Conservation (phyloP, 2,888 invertebrate genomes). For the Sussaba pulchella region DNA sequence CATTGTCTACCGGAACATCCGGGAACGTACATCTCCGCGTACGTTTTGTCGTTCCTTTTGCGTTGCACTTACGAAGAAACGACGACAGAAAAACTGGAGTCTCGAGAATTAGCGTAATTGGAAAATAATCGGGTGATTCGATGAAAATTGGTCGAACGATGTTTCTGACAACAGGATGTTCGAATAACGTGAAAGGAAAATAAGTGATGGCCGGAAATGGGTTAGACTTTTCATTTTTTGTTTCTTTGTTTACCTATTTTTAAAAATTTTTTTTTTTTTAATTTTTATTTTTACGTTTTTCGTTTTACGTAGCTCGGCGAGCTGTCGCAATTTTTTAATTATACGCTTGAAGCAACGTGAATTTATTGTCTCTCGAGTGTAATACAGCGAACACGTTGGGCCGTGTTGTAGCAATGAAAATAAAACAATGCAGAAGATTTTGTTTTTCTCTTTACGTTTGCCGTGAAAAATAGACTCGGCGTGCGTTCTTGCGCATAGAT, state of each 20-base stretch:
- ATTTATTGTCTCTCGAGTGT: constrained; percentile 27
- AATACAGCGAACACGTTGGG: background rate
- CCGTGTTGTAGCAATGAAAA: constrained; percentile 3
- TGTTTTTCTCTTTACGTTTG: constrained; percentile 2
- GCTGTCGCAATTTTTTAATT: constrained; percentile 23
- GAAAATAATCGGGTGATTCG: constrained; percentile 46
- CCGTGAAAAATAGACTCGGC: background rate
- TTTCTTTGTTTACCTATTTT: no score
- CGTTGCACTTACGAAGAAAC: no score
- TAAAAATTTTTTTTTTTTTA: no score
- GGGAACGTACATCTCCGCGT: no score
- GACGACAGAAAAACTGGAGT: constrained; percentile 43
- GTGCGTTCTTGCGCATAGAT: background rate
- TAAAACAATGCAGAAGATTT: constrained; percentile 9
- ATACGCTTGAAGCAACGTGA: constrained; percentile 12
- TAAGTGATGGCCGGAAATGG: constrained; percentile 8
- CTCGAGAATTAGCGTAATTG: constrained; percentile 41
- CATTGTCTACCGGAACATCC: no score
- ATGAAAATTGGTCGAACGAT: constrained; percentile 20
- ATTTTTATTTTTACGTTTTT: no score
- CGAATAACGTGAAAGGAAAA: background rate
- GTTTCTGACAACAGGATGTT: constrained; percentile 19
- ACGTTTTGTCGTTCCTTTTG: no score
- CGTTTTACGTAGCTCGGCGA: no score
- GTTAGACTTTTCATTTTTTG: constrained; percentile 13